These are phyloP conservation scores for Leguminivora glycinivorella DNA, from an alignment of 1,140 invertebrate genomes.

Conservation along the genomic window DNA sequence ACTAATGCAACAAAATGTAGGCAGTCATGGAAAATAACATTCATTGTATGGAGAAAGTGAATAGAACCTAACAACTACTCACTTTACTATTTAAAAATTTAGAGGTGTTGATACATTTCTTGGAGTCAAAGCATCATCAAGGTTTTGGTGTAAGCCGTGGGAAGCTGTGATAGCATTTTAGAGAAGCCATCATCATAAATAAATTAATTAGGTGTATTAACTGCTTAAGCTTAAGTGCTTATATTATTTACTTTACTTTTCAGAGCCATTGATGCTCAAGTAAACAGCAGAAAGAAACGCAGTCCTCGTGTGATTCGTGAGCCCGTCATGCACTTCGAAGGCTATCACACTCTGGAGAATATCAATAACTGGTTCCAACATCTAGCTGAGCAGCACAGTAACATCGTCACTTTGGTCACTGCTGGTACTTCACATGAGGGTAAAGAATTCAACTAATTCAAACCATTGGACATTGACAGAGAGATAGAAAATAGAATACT, in stretches of 20 bases:
- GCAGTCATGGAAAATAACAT: no score
- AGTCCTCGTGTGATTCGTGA: constrained; percentile 35
- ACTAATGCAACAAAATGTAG: no score
- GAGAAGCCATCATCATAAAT: no score
- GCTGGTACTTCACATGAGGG: constrained; percentile 61
- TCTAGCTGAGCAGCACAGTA: constrained; percentile 47
- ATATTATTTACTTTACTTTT: constrained; percentile 29
- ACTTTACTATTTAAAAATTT: no score
- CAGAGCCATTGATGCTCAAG: constrained; percentile 64
- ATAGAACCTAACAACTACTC: no score
- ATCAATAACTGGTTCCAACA: constrained; percentile 65
- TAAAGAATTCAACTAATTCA: constrained; percentile 30
- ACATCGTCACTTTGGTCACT: constrained; percentile 53
- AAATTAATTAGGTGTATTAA: no score
- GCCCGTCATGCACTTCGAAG: constrained; percentile 50
- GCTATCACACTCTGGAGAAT: constrained; percentile 61
- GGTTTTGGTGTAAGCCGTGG: no score
- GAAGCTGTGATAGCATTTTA: no score
- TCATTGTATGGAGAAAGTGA: no score
- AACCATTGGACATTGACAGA: not conserved
- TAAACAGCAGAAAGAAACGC: constrained; percentile 48
- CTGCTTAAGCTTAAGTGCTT: no score
- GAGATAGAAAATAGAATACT: not conserved
- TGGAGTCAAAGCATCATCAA: no score
- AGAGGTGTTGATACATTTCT: no score